A percentile compares a stretch with the other conserved stretches of the same genome.
phyloP scores from a whole-genome alignment of 2,113 vertebrate species.

The Aphyosemion australe region DNA sequence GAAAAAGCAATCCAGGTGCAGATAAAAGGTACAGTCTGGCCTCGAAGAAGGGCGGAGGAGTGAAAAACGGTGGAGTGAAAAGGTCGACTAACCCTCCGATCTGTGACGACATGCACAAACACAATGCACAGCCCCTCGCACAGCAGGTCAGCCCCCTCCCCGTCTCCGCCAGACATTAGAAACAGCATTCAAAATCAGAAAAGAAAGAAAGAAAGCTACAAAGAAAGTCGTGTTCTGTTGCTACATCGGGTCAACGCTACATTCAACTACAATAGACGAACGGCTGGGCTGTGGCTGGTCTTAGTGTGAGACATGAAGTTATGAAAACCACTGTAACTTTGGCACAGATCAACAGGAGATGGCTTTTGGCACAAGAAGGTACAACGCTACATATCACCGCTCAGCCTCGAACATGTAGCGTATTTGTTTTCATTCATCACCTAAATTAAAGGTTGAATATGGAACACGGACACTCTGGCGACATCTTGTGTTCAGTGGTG shows the following conservation, averaged over 20 bases:
- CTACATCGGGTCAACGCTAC: slow-evolving; percentile 85
- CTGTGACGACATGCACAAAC: slow-evolving; percentile 82
- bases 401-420: slow-evolving; percentile 41
- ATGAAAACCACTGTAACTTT: slow-evolving; percentile 40
- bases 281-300: slow-evolving; percentile 82
- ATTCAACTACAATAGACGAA: slow-evolving; percentile 80
- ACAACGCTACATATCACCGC: slow-evolving; percentile 43
- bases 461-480: too few species aligned
- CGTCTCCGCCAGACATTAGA: slow-evolving; percentile 49
- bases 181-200: slow-evolving; percentile 69
- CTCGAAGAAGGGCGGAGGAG: slow-evolving; percentile 54
- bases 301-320: slow-evolving; percentile 69
- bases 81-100: slow-evolving; percentile 75
- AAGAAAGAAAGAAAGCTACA: slow-evolving; percentile 62
- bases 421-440: slow-evolving; percentile 36
- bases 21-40: slow-evolving; percentile 67
- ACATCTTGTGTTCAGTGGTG: too few species aligned
- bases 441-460: slow-evolving; percentile 34
- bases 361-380: slow-evolving; percentile 64
- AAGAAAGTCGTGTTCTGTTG: slow-evolving; percentile 78
- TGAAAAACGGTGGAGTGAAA: slow-evolving; percentile 62
- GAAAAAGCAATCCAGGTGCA: slow-evolving; percentile 66
- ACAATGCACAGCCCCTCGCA: slow-evolving; percentile 68
- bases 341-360: slow-evolving; percentile 63
- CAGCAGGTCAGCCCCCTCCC: slow-evolving; percentile 51